These are phyloP conservation scores for Galerucella calmariensis DNA, from an alignment of 2,888 invertebrate genomes.

Conservation along the genomic window DNA sequence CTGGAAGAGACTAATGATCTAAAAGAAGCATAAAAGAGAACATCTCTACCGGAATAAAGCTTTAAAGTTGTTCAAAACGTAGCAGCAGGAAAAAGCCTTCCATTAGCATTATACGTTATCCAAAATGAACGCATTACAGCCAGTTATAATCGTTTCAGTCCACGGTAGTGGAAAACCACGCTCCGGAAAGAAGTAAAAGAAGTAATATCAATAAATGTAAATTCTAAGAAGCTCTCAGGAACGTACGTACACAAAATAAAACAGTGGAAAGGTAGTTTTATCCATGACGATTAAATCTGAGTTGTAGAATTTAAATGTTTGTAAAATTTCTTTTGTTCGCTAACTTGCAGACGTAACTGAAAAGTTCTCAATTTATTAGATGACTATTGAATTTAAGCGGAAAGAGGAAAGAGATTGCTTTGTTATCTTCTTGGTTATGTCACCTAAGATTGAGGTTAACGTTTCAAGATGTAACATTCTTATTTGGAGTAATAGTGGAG, in stretches of 20 bases:
- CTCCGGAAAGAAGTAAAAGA: slow-evolving; percentile 41
- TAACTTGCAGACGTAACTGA: neutral
- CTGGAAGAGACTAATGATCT: slow-evolving; percentile 22
- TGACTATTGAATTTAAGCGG: neutral
- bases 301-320: slow-evolving; percentile 44
- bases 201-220: slow-evolving; percentile 52
- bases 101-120: slow-evolving; percentile 35
- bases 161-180: slow-evolving; percentile 32
- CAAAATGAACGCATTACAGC: slow-evolving; percentile 38
- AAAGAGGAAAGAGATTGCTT: neutral
- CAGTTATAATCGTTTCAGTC: slow-evolving; percentile 39
- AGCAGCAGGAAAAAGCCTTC: slow-evolving; percentile 34
- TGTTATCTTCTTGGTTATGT: neutral
- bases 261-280: slow-evolving; percentile 32
- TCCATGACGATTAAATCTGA: slow-evolving; percentile 40
- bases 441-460: neutral
- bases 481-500: neutral
- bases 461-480: neutral
- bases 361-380: neutral
- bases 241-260: slow-evolving; percentile 43
- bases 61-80: slow-evolving; percentile 31
- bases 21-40: slow-evolving; percentile 20
- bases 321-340: slow-evolving; percentile 40
- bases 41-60: slow-evolving; percentile 28
- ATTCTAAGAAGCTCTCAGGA: slow-evolving; percentile 42